Evolutionary conservation across 2,888 invertebrate genomes (phyloP).

Genomic region (Labia minor): DNA sequence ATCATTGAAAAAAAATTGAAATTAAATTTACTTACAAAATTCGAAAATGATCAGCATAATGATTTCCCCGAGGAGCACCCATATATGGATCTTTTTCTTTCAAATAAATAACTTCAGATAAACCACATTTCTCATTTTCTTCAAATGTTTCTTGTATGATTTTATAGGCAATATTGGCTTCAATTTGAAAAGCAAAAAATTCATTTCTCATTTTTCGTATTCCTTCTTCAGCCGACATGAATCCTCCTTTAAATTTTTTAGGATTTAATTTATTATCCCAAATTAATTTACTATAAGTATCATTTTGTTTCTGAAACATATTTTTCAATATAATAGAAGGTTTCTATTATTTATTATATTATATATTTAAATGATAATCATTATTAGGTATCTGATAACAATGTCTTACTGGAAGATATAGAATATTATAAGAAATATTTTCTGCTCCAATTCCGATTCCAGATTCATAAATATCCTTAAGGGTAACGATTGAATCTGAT

Average conservation of each 20-base stretch:
- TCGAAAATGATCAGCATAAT: not conserved
- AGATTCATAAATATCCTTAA: constrained; percentile 24
- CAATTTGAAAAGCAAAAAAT: constrained; percentile 1
- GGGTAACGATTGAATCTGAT: constrained; percentile 22
- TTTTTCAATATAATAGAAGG: too few species aligned
- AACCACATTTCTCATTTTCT: not conserved
- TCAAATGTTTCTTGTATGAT: not conserved
- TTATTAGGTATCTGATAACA: too few species aligned
- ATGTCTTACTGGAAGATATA: constrained; percentile 24
- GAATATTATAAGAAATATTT: constrained; percentile 23
- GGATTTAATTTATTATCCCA: not conserved
- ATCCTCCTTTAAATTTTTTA: not conserved
- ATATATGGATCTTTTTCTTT: not conserved
- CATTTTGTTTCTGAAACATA: not conserved
- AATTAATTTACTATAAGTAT: not conserved
- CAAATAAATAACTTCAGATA: not conserved
- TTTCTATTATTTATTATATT: too few species aligned
- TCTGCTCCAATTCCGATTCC: constrained; percentile 22
- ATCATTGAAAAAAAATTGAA: not conserved
- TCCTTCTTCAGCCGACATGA: not conserved
- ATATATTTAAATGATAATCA: too few species aligned
- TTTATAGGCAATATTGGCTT: not conserved
- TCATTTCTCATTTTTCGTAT: not conserved
- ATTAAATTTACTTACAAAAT: not conserved
- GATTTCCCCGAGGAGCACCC: not conserved